A percentile compares a stretch with the other conserved stretches of the same genome.
These are phyloP conservation scores for Chymomyza fuscimana DNA, from an alignment of 2,888 invertebrate genomes.

Conservation along the genomic window DNA sequence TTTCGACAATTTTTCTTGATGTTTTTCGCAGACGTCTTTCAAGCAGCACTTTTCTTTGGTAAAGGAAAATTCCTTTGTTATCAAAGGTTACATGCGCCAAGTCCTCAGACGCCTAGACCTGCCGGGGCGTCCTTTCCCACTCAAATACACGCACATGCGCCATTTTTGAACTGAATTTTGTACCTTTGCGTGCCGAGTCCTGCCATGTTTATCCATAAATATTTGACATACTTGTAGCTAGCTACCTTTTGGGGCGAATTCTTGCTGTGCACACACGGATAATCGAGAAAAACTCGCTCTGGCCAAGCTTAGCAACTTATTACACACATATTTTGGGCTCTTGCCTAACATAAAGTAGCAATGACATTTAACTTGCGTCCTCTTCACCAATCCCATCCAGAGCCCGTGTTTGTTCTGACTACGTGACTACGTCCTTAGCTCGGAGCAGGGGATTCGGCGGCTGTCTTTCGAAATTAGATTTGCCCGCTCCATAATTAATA, in stretches of 20 bases:
- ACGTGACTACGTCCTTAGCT: neutral
- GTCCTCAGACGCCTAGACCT: neutral
- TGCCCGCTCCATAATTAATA: slow-evolving; percentile 60
- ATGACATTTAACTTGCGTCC: slow-evolving; percentile 6
- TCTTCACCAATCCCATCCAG: neutral
- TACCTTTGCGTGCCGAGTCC: slow-evolving; percentile 47
- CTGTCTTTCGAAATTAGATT: slow-evolving; percentile 6
- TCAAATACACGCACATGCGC: slow-evolving; percentile 36
- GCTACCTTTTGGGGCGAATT: neutral
- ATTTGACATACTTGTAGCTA: slow-evolving; percentile 57
- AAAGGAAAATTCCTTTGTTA: neutral
- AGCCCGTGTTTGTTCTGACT: neutral
- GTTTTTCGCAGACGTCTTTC: slow-evolving; percentile 60
- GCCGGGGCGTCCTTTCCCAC: neutral
- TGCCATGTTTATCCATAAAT: slow-evolving; percentile 68
- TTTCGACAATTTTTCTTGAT: slow-evolving; percentile 34
- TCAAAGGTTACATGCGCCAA: neutral
- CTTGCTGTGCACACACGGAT: neutral
- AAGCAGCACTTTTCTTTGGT: slow-evolving; percentile 55
- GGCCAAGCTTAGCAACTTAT: neutral
- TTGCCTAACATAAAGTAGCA: neutral
- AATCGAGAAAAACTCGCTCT: neutral
- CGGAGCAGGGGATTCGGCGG: neutral
- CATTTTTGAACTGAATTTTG: slow-evolving; percentile 55
- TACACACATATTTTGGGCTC: neutral